A percentile compares a stretch with the other conserved stretches of the same genome.
phyloP scores from a whole-genome alignment of 2,113 vertebrate genomes.

The Zapus hudsonius region DNA sequence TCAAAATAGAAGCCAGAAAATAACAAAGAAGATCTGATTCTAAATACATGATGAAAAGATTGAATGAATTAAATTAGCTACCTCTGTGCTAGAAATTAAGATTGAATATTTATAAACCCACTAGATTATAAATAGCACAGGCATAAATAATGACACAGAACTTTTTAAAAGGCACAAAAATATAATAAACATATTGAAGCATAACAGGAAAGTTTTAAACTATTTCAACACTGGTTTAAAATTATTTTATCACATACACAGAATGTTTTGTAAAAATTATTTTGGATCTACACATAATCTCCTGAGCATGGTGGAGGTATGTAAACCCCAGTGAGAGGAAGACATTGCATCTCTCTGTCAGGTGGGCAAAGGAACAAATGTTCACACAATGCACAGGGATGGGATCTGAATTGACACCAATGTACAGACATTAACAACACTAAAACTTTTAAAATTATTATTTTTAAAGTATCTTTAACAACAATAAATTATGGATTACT shows the following conservation, averaged over 20 bases:
- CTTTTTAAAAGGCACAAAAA: too few relatives aligned
- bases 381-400: not conserved
- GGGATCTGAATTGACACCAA: not conserved
- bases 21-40: too few relatives aligned
- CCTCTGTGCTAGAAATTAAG: too few relatives aligned
- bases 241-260: not conserved
- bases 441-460: not conserved
- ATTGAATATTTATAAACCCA: not conserved
- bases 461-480: not conserved
- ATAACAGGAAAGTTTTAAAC: not conserved
- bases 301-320: not conserved
- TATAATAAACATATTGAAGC: not conserved
- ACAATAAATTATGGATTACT: not conserved
- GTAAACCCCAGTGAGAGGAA: not conserved
- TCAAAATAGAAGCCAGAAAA: too few relatives aligned
- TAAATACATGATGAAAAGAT: too few relatives aligned
- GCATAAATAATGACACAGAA: too few relatives aligned
- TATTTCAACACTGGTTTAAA: not conserved
- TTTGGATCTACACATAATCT: not conserved
- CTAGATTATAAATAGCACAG: too few relatives aligned
- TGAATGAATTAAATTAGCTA: too few relatives aligned
- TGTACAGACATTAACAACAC: fast-evolving
- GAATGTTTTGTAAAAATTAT: not conserved
- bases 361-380: not conserved
- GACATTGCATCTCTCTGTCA: not conserved